A percentile compares a stretch with the other conserved stretches of the same genome.
Evolutionary conservation across 2,113 vertebrate genomes (phyloP).

Genomic region (Isurus oxyrinchus): DNA sequence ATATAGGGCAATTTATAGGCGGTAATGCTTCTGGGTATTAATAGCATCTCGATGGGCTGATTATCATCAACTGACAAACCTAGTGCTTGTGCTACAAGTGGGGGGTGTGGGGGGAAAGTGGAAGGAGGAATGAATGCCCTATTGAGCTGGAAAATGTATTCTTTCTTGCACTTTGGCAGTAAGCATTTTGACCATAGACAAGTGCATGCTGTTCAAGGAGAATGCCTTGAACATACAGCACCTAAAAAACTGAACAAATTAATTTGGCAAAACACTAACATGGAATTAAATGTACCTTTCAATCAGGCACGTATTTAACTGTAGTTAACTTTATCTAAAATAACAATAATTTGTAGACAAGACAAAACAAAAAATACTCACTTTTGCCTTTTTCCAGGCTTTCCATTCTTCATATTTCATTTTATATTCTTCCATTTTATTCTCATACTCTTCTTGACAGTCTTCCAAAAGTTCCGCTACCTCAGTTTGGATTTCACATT

Average conservation of each 20-base stretch:
- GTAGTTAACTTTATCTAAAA: neutral
- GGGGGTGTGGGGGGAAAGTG: neutral
- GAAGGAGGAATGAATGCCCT: neutral
- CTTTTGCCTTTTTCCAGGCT: conserved; percentile 74
- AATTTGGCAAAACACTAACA: neutral
- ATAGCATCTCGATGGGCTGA: neutral
- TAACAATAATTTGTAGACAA: neutral
- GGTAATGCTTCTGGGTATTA: neutral
- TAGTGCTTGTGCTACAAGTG: neutral
- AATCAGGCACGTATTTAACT: neutral
- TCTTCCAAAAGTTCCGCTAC: conserved; percentile 72
- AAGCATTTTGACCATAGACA: neutral
- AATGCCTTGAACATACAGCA: neutral
- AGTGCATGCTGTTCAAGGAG: neutral
- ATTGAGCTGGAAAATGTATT: neutral
- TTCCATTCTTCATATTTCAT: conserved; percentile 73
- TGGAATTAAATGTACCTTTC: neutral
- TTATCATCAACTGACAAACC: neutral
- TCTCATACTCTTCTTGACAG: conserved; percentile 65
- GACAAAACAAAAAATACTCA: conserved; percentile 45
- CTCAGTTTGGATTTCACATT: conserved; percentile 79
- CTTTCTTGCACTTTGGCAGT: neutral
- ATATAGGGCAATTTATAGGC: neutral
- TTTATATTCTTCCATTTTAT: conserved; percentile 64
- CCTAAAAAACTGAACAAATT: neutral